Percentiles rank a stretch among this genome's conserved stretches.
Evolutionary conservation across 2,113 vertebrate genomes (phyloP).

Genomic region (Pan troglodytes): NHGRI_mPanTro3-v2.1_pri NC_072402.2:81542501-81543000

Average conservation of each 20-base stretch:
- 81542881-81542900: neutral
- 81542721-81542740: neutral
- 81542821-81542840: neutral
- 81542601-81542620: neutral
- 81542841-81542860: neutral
- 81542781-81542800: neutral
- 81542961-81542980: neutral
- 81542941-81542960: neutral
- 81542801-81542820: neutral
- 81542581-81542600: constrained; percentile 5
- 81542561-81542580: neutral
- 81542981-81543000: neutral
- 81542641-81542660: neutral
- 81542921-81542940: neutral
- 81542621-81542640: neutral
- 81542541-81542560: neutral
- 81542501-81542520: neutral
- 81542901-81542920: neutral
- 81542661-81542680: neutral
- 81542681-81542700: neutral
- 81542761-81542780: neutral
- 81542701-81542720: neutral
- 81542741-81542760: neutral
- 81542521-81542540: neutral
- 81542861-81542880: neutral